Conservation (phyloP, 2,113 vertebrate genomes). For the Orientallactaga bullata region DNA sequence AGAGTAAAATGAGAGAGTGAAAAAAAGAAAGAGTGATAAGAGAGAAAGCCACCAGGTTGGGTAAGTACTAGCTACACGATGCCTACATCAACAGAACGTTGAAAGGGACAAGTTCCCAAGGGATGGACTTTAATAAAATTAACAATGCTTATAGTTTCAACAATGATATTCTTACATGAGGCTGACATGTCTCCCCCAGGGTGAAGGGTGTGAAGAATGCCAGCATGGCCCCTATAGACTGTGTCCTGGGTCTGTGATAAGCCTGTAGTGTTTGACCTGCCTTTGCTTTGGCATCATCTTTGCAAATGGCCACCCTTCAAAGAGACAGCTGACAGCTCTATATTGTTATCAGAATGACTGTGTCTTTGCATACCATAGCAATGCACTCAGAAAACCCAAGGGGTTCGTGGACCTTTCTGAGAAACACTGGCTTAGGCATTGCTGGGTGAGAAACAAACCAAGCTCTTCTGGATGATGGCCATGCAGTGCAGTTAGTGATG, state of each 20-base stretch:
- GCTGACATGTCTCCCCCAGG: background rate
- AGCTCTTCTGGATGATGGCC: rapidly evolving
- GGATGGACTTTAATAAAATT: background rate
- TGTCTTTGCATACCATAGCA: background rate
- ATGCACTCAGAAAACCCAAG: background rate
- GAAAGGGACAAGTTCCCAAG: too few species aligned
- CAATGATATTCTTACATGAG: background rate
- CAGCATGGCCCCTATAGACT: rapidly evolving
- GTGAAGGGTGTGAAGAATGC: rapidly evolving
- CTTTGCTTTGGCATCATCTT: background rate
- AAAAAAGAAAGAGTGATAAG: too few species aligned
- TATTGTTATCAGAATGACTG: background rate
- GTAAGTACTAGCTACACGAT: rapidly evolving
- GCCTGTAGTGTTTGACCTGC: background rate
- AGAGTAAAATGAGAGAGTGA: rapidly evolving
- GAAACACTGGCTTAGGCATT: background rate
- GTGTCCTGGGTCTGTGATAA: too few species aligned
- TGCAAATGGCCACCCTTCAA: background rate
- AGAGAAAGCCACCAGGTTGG: background rate
- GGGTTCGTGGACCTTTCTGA: rapidly evolving
- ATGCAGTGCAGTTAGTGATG: too few species aligned
- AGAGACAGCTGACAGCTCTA: rapidly evolving
- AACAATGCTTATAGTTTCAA: background rate
- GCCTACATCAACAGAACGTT: background rate
- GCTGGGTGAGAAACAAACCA: background rate